Conservation (phyloP, 2,113 vertebrate species). For the Alethe castanea region DNA sequence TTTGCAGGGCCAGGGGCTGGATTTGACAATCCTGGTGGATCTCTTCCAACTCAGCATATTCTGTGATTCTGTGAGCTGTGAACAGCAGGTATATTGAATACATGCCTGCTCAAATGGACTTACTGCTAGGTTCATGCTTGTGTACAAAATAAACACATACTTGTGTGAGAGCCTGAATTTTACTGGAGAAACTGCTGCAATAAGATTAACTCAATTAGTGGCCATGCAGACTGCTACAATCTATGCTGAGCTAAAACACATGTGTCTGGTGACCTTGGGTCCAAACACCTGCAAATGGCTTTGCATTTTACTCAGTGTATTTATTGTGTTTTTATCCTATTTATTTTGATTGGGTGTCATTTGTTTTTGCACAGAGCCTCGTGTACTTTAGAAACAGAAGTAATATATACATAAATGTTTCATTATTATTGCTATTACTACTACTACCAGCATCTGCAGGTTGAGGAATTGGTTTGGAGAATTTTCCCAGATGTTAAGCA, state of each 20-base stretch:
- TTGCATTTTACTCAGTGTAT: background rate
- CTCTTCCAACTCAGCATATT: background rate
- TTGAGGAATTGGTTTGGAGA: background rate
- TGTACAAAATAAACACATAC: background rate
- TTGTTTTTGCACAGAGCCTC: background rate
- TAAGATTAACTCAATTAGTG: background rate
- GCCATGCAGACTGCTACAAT: background rate
- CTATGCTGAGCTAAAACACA: background rate
- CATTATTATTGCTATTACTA: constrained; percentile 18
- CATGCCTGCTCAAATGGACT: background rate
- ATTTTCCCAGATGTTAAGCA: constrained; percentile 14
- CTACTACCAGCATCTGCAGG: background rate
- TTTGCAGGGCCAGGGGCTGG: background rate
- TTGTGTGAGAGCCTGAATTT: background rate
- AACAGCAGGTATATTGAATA: background rate
- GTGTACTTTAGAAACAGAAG: background rate
- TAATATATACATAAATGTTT: constrained; percentile 9
- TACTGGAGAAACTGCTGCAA: background rate
- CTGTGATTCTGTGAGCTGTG: background rate
- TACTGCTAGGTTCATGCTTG: background rate
- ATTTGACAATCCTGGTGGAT: background rate
- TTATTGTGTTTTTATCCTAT: background rate
- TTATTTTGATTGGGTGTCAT: constrained; percentile 26
- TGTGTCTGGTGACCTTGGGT: background rate
- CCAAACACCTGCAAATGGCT: constrained; percentile 34